Percentiles rank a stretch among this genome's conserved stretches.
phyloP scores from a whole-genome alignment of 2,888 invertebrate genomes.

The Epinotia bilunana region DNA sequence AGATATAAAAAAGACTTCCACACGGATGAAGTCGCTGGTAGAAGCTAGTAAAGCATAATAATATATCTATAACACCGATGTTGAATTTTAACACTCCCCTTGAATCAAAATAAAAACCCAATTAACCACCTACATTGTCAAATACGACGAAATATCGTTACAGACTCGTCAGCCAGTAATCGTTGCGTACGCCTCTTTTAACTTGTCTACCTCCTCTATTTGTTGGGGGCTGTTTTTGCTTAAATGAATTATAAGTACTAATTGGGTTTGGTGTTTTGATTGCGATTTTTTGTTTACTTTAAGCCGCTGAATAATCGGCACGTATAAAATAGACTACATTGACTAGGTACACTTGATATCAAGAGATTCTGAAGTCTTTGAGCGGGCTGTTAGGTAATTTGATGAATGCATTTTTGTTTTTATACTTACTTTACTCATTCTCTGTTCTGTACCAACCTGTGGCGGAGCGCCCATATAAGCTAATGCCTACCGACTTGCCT shows the following conservation, averaged over 20 bases:
- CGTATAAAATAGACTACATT: no score
- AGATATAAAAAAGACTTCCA: background rate
- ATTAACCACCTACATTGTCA: slow-evolving; percentile 2
- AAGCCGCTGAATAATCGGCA: background rate
- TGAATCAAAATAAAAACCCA: slow-evolving; percentile 4
- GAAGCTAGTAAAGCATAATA: no score
- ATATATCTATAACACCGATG: background rate
- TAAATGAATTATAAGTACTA: slow-evolving; percentile 5
- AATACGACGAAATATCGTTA: slow-evolving; percentile 12
- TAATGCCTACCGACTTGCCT: no score
- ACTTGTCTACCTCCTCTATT: slow-evolving; percentile 10
- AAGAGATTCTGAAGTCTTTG: no score
- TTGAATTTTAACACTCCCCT: background rate
- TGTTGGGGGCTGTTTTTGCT: slow-evolving; percentile 14
- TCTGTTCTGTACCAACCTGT: no score
- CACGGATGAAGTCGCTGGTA: no score
- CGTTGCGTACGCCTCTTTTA: slow-evolving; percentile 17
- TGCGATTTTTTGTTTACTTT: background rate
- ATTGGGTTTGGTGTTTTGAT: background rate
- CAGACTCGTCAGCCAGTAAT: slow-evolving; percentile 14
- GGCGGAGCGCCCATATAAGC: no score
- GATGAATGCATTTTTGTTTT: no score
- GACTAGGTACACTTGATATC: no score
- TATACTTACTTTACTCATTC: no score
- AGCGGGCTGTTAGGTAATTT: no score